phyloP scores from a whole-genome alignment of 2,113 vertebrate genomes.

The Notothenia coriiceps region DNA sequence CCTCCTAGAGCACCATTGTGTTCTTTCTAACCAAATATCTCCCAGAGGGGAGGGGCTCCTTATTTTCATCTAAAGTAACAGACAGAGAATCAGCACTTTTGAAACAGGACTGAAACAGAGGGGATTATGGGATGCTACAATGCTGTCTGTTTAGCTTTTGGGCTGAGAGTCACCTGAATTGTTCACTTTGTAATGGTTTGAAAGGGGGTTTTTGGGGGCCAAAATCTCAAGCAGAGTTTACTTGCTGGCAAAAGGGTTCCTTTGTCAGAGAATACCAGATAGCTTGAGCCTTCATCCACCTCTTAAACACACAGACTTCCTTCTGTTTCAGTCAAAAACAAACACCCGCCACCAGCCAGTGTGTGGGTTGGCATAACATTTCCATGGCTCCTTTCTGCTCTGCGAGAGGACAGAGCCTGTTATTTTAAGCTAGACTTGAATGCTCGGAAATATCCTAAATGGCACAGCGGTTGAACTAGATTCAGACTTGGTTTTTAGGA shows the following conservation, averaged over 20 bases:
- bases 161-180: background rate
- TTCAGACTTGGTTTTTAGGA: constrained; percentile 45
- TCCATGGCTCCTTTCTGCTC: constrained; percentile 32
- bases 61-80: too few species aligned
- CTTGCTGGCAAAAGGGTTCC: background rate
- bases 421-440: constrained; percentile 49
- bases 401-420: constrained; percentile 16
- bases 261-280: constrained; percentile 16
- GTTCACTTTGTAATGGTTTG: background rate
- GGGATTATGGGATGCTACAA: too few species aligned
- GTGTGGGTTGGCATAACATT: constrained; percentile 43
- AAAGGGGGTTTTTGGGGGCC: background rate
- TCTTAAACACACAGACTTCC: constrained; percentile 25
- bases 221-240: background rate
- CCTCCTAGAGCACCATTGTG: too few species aligned
- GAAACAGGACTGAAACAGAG: too few species aligned
- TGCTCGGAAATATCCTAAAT: constrained; percentile 29
- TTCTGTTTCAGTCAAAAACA: constrained; percentile 17
- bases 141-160: background rate
- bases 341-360: constrained; percentile 2
- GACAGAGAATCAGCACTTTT: too few species aligned
- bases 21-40: too few species aligned
- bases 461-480: constrained; percentile 40
- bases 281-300: constrained; percentile 19
- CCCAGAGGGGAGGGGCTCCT: too few species aligned